Evolutionary conservation across 2,113 vertebrate genomes (phyloP).

Genomic region (Synchiropus splendidus): DNA sequence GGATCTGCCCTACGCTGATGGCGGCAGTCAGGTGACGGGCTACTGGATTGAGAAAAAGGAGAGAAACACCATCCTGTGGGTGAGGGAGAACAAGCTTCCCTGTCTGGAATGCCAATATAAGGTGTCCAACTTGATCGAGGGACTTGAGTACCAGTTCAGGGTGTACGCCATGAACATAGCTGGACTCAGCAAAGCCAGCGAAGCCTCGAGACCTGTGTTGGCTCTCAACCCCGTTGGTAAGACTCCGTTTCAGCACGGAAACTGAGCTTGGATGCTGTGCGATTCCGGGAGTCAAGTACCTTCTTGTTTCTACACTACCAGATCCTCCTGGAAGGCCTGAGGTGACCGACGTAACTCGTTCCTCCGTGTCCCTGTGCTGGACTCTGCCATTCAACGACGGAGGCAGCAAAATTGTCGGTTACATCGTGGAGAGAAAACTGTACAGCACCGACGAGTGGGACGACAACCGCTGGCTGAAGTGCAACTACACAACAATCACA

Average conservation of each 20-base stretch:
- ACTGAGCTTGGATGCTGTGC: too few species aligned
- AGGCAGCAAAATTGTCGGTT: conserved; percentile 88
- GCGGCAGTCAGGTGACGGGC: conserved; percentile 87
- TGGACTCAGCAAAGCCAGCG: conserved; percentile 94
- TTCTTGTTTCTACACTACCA: conserved; percentile 12
- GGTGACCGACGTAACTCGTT: conserved; percentile 86
- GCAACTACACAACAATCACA: conserved; percentile 93
- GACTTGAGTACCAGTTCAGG: conserved; percentile 96
- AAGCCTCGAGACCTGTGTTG: conserved; percentile 86
- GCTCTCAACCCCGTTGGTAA: conserved; percentile 96
- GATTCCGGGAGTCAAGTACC: too few species aligned
- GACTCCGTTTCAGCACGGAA: conserved; percentile 13
- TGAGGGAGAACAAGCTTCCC: conserved; percentile 93
- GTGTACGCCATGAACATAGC: conserved; percentile 92
- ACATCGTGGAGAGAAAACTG: conserved; percentile 86
- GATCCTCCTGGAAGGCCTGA: conserved; percentile 90
- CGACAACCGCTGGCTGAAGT: conserved; percentile 91
- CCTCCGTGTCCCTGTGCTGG: conserved; percentile 86
- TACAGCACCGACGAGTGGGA: conserved; percentile 75
- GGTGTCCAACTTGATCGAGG: conserved; percentile 83
- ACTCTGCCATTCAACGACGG: conserved; percentile 84
- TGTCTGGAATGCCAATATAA: conserved; percentile 89
- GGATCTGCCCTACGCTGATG: conserved; percentile 94
- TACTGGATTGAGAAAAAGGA: conserved; percentile 99
- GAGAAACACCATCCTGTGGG: conserved; percentile 96